A percentile compares a stretch with the other conserved stretches of the same genome.
Evolutionary conservation across 2,888 invertebrate genomes (phyloP).

Genomic region (Crossocerus cetratus): DNA sequence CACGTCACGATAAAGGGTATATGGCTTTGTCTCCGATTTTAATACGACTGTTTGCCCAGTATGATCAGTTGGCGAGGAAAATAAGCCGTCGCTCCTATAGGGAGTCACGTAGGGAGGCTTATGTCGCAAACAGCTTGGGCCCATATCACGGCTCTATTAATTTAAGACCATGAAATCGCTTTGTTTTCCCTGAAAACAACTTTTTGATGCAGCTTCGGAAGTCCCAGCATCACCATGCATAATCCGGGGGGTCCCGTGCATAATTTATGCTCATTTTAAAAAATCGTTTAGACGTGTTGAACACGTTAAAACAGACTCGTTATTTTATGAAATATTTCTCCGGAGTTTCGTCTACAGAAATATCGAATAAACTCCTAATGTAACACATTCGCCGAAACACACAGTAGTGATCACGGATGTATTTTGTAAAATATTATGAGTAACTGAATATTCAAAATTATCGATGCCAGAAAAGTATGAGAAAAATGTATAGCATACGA

Average conservation of each 20-base stretch:
- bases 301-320: neutral
- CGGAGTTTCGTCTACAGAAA: too few species aligned
- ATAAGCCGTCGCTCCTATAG: conserved; percentile 68
- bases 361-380: too few species aligned
- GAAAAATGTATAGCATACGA: too few species aligned
- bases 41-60: conserved; percentile 66
- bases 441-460: too few species aligned
- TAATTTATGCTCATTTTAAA: too few species aligned
- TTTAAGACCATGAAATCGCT: conserved; percentile 62
- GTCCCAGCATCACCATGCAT: neutral
- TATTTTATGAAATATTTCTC: too few species aligned
- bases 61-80: conserved; percentile 66
- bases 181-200: conserved; percentile 53
- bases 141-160: conserved; percentile 59
- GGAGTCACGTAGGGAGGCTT: conserved; percentile 73
- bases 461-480: too few species aligned
- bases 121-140: conserved; percentile 61
- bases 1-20: neutral
- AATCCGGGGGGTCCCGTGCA: too few species aligned
- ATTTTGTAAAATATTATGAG: too few species aligned
- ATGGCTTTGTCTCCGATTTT: conserved; percentile 62
- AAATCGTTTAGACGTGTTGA: too few species aligned
- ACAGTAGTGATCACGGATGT: too few species aligned
- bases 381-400: too few species aligned
- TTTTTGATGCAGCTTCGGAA: conserved; percentile 23